Evolutionary conservation across 2,888 invertebrate genomes (phyloP).

Genomic region (Xanthia icteritia): DNA sequence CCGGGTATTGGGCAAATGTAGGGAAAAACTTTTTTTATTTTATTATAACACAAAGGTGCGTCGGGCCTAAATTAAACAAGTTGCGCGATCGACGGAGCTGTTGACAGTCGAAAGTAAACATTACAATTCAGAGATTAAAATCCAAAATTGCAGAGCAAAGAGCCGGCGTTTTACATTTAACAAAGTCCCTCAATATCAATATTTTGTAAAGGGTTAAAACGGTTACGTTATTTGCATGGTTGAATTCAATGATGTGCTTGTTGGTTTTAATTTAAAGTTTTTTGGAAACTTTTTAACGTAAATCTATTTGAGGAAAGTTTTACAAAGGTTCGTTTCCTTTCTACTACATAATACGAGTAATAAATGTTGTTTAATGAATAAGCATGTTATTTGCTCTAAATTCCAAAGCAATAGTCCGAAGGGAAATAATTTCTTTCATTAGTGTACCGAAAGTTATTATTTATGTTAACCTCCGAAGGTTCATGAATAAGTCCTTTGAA

Average conservation of each 20-base stretch:
- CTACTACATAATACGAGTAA: background rate
- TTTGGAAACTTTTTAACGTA: slow-evolving; percentile 17
- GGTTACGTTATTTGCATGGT: slow-evolving; percentile 73
- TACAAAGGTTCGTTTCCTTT: background rate
- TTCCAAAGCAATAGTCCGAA: slow-evolving; percentile 15
- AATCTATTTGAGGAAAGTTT: slow-evolving; percentile 21
- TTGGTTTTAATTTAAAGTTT: slow-evolving; percentile 56
- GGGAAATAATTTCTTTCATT: slow-evolving; percentile 28
- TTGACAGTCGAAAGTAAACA: slow-evolving; percentile 68
- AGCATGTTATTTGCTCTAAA: slow-evolving; percentile 9
- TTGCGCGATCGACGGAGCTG: slow-evolving; percentile 64
- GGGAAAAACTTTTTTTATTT: slow-evolving; percentile 76
- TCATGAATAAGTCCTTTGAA: slow-evolving; percentile 56
- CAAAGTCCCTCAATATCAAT: slow-evolving; percentile 76
- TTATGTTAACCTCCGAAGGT: slow-evolving; percentile 29
- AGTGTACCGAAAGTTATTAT: slow-evolving; percentile 45
- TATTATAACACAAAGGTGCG: slow-evolving; percentile 80
- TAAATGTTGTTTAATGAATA: slow-evolving; percentile 11
- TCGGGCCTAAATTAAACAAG: slow-evolving; percentile 80
- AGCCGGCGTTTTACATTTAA: slow-evolving; percentile 65
- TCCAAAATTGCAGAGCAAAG: slow-evolving; percentile 61
- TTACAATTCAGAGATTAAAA: slow-evolving; percentile 66
- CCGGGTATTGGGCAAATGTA: slow-evolving; percentile 71
- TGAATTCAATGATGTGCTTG: slow-evolving; percentile 73
- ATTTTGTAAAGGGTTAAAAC: slow-evolving; percentile 76